phyloP scores from a whole-genome alignment of 2,113 vertebrate genomes.

The Seriola aureovittata region DNA sequence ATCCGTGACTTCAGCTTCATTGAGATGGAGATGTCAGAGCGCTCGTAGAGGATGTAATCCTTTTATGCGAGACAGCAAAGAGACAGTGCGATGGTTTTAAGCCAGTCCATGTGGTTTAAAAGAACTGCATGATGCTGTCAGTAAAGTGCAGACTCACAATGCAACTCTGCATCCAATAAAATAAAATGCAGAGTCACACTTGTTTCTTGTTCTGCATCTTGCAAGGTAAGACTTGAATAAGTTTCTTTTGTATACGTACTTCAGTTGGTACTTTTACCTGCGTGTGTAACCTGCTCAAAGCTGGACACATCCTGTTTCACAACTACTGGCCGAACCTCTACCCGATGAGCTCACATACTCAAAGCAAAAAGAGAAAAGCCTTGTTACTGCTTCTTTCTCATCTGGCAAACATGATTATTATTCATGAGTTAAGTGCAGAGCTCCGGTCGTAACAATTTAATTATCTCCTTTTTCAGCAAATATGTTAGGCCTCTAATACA shows the following conservation, averaged over 20 bases:
- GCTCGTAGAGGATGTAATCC: constrained; percentile 31
- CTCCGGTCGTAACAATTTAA: constrained; percentile 6
- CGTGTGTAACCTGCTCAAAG: constrained; percentile 13
- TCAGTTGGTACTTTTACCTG: neutral
- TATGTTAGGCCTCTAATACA: constrained; percentile 13
- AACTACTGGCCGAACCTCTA: neutral
- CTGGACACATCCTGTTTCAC: constrained; percentile 8
- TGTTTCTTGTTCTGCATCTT: neutral
- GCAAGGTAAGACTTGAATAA: neutral
- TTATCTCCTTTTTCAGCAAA: constrained; percentile 28
- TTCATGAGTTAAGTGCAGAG: constrained; percentile 2
- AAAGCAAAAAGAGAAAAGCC: neutral
- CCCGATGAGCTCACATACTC: neutral
- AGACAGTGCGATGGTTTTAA: constrained; percentile 14
- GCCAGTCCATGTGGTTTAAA: constrained; percentile 17
- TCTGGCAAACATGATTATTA: constrained; percentile 30
- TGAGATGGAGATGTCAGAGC: constrained; percentile 8
- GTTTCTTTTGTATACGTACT: neutral
- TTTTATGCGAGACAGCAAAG: constrained; percentile 43
- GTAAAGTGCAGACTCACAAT: constrained; percentile 28
- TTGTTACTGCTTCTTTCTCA: neutral
- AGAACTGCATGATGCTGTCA: constrained; percentile 2
- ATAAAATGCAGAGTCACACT: constrained; percentile 28
- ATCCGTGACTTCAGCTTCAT: neutral
- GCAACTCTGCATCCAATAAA: constrained; percentile 17